Conservation (phyloP, 2,888 invertebrate species). For the Omphaloscelis lunosa region DNA sequence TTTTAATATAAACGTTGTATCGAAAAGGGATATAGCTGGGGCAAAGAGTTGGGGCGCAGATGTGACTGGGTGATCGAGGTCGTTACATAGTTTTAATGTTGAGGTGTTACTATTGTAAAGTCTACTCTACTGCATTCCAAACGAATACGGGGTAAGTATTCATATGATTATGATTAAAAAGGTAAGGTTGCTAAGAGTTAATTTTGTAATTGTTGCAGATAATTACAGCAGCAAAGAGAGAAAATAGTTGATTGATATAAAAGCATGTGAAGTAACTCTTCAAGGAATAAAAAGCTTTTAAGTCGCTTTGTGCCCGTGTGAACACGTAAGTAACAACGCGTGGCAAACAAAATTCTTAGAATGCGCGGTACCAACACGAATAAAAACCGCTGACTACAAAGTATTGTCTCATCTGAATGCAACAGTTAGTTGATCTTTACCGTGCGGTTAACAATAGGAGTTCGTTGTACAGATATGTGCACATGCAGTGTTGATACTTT, state of each 20-base stretch:
- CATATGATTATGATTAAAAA: not conserved
- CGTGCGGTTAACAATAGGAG: constrained; percentile 67
- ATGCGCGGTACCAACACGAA: not conserved
- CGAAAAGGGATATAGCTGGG: constrained; percentile 72
- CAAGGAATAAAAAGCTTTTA: not conserved
- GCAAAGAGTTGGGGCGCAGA: constrained; percentile 61
- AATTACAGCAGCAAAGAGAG: too few relatives aligned
- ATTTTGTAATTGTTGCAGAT: too few relatives aligned
- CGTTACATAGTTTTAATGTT: constrained; percentile 3
- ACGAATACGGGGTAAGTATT: not conserved
- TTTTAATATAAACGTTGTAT: constrained; percentile 83
- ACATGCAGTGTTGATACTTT: constrained; percentile 50
- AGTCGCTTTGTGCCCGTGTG: not conserved
- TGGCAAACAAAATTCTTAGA: not conserved
- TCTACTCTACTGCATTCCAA: not conserved
- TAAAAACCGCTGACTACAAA: constrained; percentile 1
- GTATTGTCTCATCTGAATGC: constrained; percentile 52
- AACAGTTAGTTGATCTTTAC: constrained; percentile 55
- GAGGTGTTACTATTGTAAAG: too few relatives aligned
- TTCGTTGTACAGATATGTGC: constrained; percentile 34
- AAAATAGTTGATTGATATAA: not conserved
- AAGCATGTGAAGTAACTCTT: not conserved
- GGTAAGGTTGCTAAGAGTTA: too few relatives aligned
- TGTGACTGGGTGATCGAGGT: constrained; percentile 9
- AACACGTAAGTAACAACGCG: constrained; percentile 2